Conservation (phyloP, 2,888 invertebrate genomes). For the Chymomyza amoena region DNA sequence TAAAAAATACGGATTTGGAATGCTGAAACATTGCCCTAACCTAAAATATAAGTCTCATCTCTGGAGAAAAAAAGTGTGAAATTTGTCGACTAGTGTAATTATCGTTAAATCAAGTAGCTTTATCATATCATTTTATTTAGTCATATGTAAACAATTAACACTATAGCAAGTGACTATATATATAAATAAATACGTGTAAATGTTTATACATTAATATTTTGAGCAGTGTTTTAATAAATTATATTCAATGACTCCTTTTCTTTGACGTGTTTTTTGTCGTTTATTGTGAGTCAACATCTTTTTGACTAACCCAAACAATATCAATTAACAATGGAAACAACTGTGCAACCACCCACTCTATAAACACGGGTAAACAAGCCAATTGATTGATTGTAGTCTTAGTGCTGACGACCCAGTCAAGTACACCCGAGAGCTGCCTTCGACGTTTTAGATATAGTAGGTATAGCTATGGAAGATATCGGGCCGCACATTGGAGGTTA, state of each 20-base stretch:
- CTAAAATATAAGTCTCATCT: too few species aligned
- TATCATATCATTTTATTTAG: too few species aligned
- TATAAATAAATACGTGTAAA: too few species aligned
- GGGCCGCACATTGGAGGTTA: slow-evolving; percentile 1
- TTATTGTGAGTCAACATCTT: slow-evolving; percentile 25
- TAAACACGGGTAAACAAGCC: slow-evolving; percentile 52
- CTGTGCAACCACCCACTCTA: slow-evolving; percentile 22
- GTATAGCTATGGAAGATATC: slow-evolving; percentile 28
- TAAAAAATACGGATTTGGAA: too few species aligned
- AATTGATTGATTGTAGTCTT: slow-evolving; percentile 49
- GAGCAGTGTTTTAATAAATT: not conserved
- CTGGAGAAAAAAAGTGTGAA: too few species aligned
- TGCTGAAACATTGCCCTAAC: too few species aligned
- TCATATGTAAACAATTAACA: not conserved
- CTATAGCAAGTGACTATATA: not conserved
- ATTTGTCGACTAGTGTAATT: too few species aligned
- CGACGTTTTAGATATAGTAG: slow-evolving; percentile 42
- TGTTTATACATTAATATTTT: too few species aligned
- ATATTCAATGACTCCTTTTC: not conserved
- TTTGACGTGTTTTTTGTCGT: not conserved
- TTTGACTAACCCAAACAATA: slow-evolving; percentile 47
- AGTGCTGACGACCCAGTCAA: slow-evolving; percentile 60
- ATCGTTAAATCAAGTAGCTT: too few species aligned
- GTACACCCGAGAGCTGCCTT: slow-evolving; percentile 40
- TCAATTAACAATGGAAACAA: slow-evolving; percentile 57